phyloP scores from a whole-genome alignment of 2,113 vertebrate species.

The Leucopsar rothschildi region DNA sequence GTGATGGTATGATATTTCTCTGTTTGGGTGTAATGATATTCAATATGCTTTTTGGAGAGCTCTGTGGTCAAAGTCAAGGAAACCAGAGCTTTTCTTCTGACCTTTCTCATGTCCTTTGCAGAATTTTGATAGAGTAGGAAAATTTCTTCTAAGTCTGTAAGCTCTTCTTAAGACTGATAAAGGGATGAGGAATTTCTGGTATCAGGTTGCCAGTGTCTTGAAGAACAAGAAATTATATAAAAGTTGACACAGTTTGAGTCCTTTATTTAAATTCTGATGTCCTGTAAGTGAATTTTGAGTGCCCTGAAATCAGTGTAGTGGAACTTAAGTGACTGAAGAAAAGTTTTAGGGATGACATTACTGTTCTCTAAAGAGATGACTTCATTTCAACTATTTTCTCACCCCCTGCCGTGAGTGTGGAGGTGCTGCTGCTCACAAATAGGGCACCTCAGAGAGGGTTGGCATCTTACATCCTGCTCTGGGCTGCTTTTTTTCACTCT shows the following conservation, averaged over 20 bases:
- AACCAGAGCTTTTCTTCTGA: conserved; percentile 28
- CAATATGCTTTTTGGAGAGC: background rate
- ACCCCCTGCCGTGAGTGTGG: background rate
- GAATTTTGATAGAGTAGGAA: background rate
- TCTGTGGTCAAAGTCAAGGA: background rate
- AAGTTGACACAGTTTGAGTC: background rate
- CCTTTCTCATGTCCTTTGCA: conserved; percentile 17
- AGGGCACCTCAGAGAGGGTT: background rate
- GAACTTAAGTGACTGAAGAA: background rate
- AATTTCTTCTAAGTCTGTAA: background rate
- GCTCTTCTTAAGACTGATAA: background rate
- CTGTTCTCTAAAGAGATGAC: background rate
- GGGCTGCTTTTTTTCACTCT: background rate
- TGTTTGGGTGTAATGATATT: background rate
- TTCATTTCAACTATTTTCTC: background rate
- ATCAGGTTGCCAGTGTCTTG: background rate
- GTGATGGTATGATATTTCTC: conserved; percentile 4
- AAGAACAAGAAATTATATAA: background rate
- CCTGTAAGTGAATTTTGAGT: background rate
- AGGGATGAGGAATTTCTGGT: background rate
- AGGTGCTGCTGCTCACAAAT: background rate
- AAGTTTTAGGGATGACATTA: background rate
- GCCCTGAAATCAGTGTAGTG: background rate
- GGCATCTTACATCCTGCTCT: background rate
- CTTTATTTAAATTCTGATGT: background rate